Percentiles rank a stretch among this genome's conserved stretches.
These are phyloP conservation scores for Neoaliturus tenellus DNA, from an alignment of 2,888 invertebrate genomes.

Conservation along the genomic window DNA sequence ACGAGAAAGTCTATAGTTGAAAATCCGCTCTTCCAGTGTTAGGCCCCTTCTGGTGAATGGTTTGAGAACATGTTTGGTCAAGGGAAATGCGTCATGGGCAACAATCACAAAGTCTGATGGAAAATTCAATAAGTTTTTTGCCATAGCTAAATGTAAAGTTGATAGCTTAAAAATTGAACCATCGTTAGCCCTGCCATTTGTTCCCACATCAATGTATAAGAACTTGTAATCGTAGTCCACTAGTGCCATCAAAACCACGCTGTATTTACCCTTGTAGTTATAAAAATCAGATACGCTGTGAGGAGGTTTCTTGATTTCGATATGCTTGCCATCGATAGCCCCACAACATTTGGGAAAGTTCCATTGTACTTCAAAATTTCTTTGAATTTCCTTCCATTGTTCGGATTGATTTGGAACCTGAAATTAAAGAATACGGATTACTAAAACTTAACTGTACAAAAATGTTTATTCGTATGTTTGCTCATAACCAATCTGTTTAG, in stretches of 20 bases:
- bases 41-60: slow-evolving; percentile 54
- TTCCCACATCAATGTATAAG: slow-evolving; percentile 61
- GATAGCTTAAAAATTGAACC: slow-evolving; percentile 19
- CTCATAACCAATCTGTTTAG: too few relatives aligned
- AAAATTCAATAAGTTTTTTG: background rate
- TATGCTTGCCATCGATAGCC: slow-evolving; percentile 69
- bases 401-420: slow-evolving; percentile 65
- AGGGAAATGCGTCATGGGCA: slow-evolving; percentile 60
- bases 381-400: slow-evolving; percentile 67
- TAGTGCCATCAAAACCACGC: slow-evolving; percentile 62
- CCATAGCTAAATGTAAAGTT: background rate
- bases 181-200: slow-evolving; percentile 61
- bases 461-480: too few relatives aligned
- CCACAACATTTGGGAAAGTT: slow-evolving; percentile 67
- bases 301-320: slow-evolving; percentile 66
- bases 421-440: slow-evolving; percentile 1
- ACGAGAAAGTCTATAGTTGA: slow-evolving; percentile 54
- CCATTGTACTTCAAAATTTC: slow-evolving; percentile 67
- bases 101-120: slow-evolving; percentile 59
- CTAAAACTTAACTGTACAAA: background rate
- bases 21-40: slow-evolving; percentile 16
- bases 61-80: slow-evolving; percentile 58
- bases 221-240: slow-evolving; percentile 64
- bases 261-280: slow-evolving; percentile 67
- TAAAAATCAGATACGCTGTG: slow-evolving; percentile 65